Evolutionary conservation across 64 coral and sea anemone genomes (phyloP).

Genomic region (Stichodactyla mertensii): DNA sequence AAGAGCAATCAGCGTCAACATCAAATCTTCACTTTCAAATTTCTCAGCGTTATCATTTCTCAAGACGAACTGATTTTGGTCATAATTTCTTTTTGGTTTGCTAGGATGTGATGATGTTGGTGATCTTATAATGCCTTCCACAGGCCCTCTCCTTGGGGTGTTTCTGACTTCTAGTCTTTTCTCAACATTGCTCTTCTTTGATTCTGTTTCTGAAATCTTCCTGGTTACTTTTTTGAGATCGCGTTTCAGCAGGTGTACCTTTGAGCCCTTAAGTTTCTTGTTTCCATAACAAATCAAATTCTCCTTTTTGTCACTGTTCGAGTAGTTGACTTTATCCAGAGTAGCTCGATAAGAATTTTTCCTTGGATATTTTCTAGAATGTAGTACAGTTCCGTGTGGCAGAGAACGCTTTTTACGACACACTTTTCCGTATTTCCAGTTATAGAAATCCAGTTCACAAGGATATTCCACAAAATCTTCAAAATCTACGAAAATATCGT

Average conservation of each 20-base stretch:
- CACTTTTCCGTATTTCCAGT: slow-evolving; percentile 28
- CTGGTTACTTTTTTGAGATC: not conserved
- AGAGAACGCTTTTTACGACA: not conserved
- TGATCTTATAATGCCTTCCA: not conserved
- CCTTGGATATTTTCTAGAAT: not conserved
- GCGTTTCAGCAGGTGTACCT: not conserved
- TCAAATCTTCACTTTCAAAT: slow-evolving; percentile 27
- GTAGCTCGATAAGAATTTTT: not conserved
- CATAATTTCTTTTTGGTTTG: not conserved
- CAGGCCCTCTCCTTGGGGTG: slow-evolving; percentile 8
- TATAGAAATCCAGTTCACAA: slow-evolving; percentile 32
- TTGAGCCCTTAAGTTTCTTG: not conserved
- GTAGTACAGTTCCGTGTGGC: not conserved
- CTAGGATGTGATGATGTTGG: not conserved
- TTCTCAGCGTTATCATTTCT: slow-evolving; percentile 39
- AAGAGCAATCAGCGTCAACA: slow-evolving; percentile 50
- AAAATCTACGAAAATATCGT: not conserved
- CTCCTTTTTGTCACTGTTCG: not conserved
- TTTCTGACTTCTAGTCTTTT: not conserved
- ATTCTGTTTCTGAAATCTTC: not conserved
- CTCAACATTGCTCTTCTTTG: slow-evolving; percentile 15
- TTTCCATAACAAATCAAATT: not conserved
- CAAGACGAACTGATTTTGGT: slow-evolving; percentile 9
- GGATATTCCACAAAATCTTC: slow-evolving; percentile 15
- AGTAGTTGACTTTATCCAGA: not conserved